These are phyloP conservation scores for Strix aluco DNA, from an alignment of 2,113 vertebrate genomes.

Conservation along the genomic window DNA sequence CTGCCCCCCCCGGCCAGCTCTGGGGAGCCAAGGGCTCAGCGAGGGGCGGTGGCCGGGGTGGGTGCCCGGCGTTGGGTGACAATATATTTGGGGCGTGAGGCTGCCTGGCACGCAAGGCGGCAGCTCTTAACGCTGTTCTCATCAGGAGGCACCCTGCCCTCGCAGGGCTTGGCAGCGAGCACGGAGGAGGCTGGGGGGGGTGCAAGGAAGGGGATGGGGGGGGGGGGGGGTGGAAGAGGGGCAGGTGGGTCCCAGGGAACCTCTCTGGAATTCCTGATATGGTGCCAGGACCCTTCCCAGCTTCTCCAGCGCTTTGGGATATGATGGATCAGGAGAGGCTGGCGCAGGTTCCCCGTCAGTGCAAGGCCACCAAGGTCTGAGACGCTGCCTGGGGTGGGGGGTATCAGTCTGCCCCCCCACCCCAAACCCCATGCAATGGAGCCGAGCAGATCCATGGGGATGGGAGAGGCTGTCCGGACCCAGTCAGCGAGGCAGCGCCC, in stretches of 20 bases:
- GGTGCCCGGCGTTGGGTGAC: neutral
- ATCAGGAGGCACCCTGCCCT: neutral
- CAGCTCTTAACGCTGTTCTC: neutral
- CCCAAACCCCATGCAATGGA: rapidly evolving
- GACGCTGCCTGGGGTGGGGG: neutral
- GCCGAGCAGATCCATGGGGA: rapidly evolving
- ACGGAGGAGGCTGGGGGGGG: neutral
- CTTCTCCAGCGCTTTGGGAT: neutral
- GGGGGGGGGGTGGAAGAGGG: too few relatives aligned
- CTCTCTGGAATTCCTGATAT: neutral
- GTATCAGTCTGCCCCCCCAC: neutral
- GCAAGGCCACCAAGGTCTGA: neutral
- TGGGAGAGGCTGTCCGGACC: rapidly evolving
- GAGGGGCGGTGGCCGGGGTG: neutral
- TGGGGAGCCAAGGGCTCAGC: rapidly evolving
- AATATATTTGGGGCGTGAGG: neutral
- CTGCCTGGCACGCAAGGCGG: conserved; percentile 2
- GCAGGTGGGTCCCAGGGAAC: neutral
- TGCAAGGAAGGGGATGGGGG: too few relatives aligned
- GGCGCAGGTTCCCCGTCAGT: rapidly evolving
- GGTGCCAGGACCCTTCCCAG: neutral
- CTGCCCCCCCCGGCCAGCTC: neutral
- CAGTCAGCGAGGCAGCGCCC: rapidly evolving
- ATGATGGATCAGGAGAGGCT: neutral
- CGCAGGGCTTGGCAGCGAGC: neutral